Conservation (phyloP, 2,113 vertebrate species). For the Daphoenositta chrysoptera region DNA sequence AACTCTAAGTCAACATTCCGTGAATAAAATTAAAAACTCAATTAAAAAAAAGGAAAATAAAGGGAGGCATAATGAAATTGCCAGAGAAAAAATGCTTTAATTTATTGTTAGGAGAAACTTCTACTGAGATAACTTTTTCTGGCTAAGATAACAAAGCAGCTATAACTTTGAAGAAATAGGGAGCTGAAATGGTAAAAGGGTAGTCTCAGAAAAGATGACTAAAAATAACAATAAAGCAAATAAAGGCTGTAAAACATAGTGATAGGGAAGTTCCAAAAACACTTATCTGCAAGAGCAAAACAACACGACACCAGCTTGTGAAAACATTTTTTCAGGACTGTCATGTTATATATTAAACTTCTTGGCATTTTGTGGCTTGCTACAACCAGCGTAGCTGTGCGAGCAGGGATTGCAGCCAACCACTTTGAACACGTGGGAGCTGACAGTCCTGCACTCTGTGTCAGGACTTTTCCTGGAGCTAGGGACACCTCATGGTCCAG, state of each 20-base stretch:
- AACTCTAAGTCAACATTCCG: background rate
- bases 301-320: slow-evolving; percentile 29
- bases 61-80: background rate
- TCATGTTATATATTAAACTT: background rate
- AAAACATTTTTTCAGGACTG: slow-evolving; percentile 29
- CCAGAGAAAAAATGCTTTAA: background rate
- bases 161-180: background rate
- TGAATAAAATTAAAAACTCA: background rate
- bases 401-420: background rate
- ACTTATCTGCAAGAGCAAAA: slow-evolving; percentile 29
- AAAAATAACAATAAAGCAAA: slow-evolving; percentile 47
- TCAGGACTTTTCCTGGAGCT: background rate
- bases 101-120: slow-evolving; percentile 4
- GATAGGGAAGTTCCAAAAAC: slow-evolving; percentile 30
- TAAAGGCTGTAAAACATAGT: background rate
- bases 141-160: background rate
- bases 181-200: background rate
- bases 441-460: background rate
- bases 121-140: background rate
- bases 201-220: slow-evolving; percentile 5
- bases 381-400: background rate
- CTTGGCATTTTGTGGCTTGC: background rate
- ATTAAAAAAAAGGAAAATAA: background rate
- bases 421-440: accelerated
- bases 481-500: background rate